Evolutionary conservation across 2,113 vertebrate species (phyloP), one percentile per base, ranked within the genome.

Genomic region (Andinoacara biseriatus): DNA sequence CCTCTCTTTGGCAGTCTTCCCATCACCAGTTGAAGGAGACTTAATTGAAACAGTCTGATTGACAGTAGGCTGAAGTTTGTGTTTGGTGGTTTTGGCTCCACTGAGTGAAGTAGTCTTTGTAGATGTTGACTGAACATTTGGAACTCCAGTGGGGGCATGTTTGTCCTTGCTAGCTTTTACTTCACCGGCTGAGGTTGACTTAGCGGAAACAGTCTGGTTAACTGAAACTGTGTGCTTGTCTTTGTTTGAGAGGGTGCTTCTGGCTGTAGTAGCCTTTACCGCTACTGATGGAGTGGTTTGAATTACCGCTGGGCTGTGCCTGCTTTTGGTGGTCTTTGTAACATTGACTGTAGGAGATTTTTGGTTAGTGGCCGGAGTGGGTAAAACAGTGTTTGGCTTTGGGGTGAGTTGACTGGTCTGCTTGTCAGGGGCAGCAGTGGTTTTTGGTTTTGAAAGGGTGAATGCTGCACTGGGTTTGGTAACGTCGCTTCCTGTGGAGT

Each of bases 361-460:
- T 81, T 85, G 89, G 57, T 86, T 86, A 59, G 69, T 38, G 18
- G 54, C 74, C 31, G 52, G 56, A 81, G 86, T 80, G 26, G 91
- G 67, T 78, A 89, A 67, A 89, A 78, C 83, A 59, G 85, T 82
- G 84, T 89, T 92, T 93, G 85, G 82, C 86, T 94, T 95, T 11
- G 65, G 78, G 76, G 91, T 78, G 72, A 86, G 43, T 15, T 80
- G 87, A 65, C 67, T 4, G 58, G 69, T 87, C 74, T 83, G 90
- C 86, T 94, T 94, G 60, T 87, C 60, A 33, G 78, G 81, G 26
- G 87, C 49, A 58, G 59, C 75, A 81, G 89, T 87, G 86, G 87
- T 90, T 89, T 93, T 91, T 83, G 94, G 90, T 91, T 94, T 96
- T 69, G 86, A 91, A 33, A 74, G 84, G 24, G 77, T 92, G 35